Evolutionary conservation across 1,140 invertebrate species (phyloP).

Genomic region (Archivesica marissinica): DNA sequence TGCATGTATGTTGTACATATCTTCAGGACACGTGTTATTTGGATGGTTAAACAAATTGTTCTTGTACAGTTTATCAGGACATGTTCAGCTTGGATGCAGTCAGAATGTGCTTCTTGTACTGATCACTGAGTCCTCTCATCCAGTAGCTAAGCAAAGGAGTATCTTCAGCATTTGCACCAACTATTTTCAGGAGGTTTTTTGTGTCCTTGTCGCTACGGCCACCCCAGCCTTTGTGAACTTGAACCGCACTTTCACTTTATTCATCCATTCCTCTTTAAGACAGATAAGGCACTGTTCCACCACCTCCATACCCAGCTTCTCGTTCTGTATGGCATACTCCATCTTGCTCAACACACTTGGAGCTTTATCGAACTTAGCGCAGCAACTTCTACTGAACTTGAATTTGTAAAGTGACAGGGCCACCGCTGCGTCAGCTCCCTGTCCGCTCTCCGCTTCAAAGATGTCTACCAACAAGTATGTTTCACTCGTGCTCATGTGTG

Average conservation of each 20-base stretch:
- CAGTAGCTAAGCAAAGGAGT: slow-evolving; percentile 83
- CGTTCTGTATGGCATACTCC: slow-evolving; percentile 81
- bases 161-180: slow-evolving; percentile 84
- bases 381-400: slow-evolving; percentile 75
- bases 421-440: slow-evolving; percentile 43
- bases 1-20: no score
- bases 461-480: slow-evolving; percentile 80
- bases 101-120: slow-evolving; percentile 83
- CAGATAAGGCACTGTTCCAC: slow-evolving; percentile 82
- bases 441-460: slow-evolving; percentile 20
- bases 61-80: no score
- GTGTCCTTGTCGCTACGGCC: slow-evolving; percentile 82
- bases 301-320: slow-evolving; percentile 80
- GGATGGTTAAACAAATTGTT: no score
- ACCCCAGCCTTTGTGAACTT: slow-evolving; percentile 84
- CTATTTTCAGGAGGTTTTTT: slow-evolving; percentile 82
- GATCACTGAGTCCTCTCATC: slow-evolving; percentile 85
- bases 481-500: slow-evolving; percentile 78
- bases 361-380: no score
- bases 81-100: no score
- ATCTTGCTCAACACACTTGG: slow-evolving; percentile 82
- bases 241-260: slow-evolving; percentile 85
- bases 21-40: no score
- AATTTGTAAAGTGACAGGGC: slow-evolving; percentile 64
- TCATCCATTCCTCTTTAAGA: slow-evolving; percentile 85